These are phyloP conservation scores for Vireo griseus DNA, from an alignment of 2,797 vertebrate genomes.

Conservation along the genomic window DNA sequence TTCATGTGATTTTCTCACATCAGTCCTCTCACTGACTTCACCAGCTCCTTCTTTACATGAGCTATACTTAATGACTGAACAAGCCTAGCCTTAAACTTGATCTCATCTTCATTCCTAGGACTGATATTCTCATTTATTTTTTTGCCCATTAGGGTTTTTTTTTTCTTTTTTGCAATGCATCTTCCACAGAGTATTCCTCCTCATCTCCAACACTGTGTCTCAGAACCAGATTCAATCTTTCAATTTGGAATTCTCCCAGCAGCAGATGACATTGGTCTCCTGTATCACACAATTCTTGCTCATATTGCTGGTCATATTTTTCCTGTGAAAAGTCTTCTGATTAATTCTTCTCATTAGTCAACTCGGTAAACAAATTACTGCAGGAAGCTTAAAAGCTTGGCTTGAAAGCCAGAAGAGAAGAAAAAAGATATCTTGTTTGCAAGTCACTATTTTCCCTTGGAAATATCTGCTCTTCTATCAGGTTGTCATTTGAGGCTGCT, in stretches of 20 bases:
- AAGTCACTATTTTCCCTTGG: conserved; percentile 51
- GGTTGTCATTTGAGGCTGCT: conserved; percentile 39
- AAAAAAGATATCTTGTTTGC: conserved; percentile 23
- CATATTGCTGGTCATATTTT: conserved; percentile 22
- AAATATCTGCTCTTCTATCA: conserved; percentile 41
- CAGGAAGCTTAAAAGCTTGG: conserved; percentile 40
- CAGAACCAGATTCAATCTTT: not conserved
- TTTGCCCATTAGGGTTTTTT: not conserved
- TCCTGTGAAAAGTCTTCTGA: conserved; percentile 29
- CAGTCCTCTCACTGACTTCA: not conserved
- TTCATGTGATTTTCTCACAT: not conserved
- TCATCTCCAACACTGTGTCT: not conserved
- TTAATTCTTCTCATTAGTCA: conserved; percentile 60
- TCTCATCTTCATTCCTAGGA: not conserved
- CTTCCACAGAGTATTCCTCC: not conserved
- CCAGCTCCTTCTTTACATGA: not conserved
- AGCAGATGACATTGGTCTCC: conserved; percentile 6
- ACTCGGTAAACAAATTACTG: conserved; percentile 59
- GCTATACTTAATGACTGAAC: not conserved
- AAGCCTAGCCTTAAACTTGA: not conserved
- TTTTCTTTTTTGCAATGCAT: not conserved
- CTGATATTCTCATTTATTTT: not conserved
- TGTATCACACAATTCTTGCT: not conserved
- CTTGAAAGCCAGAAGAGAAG: conserved; percentile 42
- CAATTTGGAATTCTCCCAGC: conserved; percentile 25